phyloP scores from a whole-genome alignment of 37 sponge, comb jelly and placozoan species.

The Axinella damicornis region DNA sequence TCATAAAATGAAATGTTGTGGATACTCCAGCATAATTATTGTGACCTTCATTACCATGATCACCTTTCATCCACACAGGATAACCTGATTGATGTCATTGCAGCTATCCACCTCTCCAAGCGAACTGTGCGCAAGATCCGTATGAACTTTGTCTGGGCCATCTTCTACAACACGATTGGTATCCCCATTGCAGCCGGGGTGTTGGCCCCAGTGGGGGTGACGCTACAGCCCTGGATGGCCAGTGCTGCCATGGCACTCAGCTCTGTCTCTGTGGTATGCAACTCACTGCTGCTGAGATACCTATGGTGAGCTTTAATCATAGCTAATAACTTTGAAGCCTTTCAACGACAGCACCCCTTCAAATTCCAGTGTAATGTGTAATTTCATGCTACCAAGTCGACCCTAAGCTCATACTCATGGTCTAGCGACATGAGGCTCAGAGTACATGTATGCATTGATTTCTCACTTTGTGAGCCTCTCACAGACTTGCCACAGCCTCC shows the following conservation, averaged over 20 bases:
- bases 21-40: background rate
- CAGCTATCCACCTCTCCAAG: constrained; percentile 82
- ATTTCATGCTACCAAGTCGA: too few relatives aligned
- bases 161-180: constrained; percentile 81
- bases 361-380: too few relatives aligned
- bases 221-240: constrained; percentile 89
- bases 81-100: constrained; percentile 84
- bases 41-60: background rate
- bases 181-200: constrained; percentile 89
- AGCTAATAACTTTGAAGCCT: too few relatives aligned
- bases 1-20: too few relatives aligned
- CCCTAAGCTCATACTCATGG: too few relatives aligned
- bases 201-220: constrained; percentile 73
- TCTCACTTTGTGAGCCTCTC: too few relatives aligned
- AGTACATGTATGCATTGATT: too few relatives aligned
- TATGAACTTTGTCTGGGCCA: constrained; percentile 88
- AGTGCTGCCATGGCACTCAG: constrained; percentile 92
- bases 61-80: constrained; percentile 44
- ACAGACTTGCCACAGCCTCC: too few relatives aligned
- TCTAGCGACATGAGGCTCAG: too few relatives aligned
- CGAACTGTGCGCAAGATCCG: constrained; percentile 80
- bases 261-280: constrained; percentile 88
- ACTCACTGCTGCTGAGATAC: constrained; percentile 80
- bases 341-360: too few relatives aligned
- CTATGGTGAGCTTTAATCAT: too few relatives aligned